Conservation (phyloP, 2,113 vertebrate genomes). For the Tiliqua scincoides region DNA sequence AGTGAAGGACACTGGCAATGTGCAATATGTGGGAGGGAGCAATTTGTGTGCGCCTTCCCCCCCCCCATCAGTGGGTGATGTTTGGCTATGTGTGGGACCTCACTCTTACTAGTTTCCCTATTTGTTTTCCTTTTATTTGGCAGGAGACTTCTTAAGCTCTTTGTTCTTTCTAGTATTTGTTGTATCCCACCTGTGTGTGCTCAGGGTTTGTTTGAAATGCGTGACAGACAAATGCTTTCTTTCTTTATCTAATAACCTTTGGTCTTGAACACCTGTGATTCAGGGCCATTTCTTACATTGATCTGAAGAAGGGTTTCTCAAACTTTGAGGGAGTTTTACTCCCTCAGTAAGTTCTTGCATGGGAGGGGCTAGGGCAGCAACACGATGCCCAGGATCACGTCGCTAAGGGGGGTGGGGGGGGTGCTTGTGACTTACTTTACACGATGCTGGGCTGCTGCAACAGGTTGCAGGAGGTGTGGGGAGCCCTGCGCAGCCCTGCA, state of each 20-base stretch:
- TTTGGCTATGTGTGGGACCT: background rate
- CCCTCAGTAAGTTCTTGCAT: too few relatives aligned
- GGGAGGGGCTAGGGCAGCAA: too few relatives aligned
- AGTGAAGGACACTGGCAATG: background rate
- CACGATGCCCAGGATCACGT: too few relatives aligned
- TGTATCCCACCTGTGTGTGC: constrained; percentile 33
- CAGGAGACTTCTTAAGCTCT: constrained; percentile 39
- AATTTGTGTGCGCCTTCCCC: too few relatives aligned
- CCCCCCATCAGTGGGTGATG: background rate
- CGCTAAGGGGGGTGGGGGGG: too few relatives aligned
- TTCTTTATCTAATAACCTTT: constrained; percentile 32
- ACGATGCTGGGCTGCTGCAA: too few relatives aligned
- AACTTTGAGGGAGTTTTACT: too few relatives aligned
- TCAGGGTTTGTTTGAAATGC: background rate
- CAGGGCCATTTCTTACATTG: background rate
- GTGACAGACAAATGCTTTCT: constrained; percentile 18
- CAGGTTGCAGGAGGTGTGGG: too few relatives aligned
- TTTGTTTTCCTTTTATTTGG: constrained; percentile 32
- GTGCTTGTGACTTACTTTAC: too few relatives aligned
- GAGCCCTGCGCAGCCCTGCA: too few relatives aligned
- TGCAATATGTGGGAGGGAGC: background rate
- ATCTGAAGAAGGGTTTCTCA: too few relatives aligned
- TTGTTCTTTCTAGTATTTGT: constrained; percentile 19
- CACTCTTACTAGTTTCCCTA: constrained; percentile 35
- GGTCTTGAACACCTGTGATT: constrained; percentile 15